Conservation (phyloP, 2,797 vertebrate species). For the Chelon auratus region DNA sequence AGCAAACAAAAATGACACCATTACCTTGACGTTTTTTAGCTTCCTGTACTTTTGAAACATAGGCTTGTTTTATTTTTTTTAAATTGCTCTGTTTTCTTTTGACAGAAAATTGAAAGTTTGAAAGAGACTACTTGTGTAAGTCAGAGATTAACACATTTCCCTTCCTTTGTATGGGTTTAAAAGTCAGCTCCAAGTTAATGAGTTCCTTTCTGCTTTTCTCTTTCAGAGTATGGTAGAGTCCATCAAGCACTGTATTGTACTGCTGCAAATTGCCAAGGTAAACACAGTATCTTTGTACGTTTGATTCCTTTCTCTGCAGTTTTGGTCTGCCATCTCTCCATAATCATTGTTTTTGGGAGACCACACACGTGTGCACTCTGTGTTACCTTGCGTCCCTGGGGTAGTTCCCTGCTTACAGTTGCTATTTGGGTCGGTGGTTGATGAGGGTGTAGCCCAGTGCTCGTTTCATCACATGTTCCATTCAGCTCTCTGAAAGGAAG, state of each 20-base stretch:
- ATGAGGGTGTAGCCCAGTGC: constrained; percentile 61
- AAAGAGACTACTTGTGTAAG: constrained; percentile 99
- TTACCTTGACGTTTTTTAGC: background rate
- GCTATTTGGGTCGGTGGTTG: constrained; percentile 55
- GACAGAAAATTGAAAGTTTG: constrained; percentile 96
- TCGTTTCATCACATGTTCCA: constrained; percentile 77
- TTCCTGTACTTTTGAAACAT: constrained; percentile 7
- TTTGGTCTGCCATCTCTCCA: constrained; percentile 28
- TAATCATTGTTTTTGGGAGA: constrained; percentile 49
- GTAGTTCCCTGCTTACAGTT: constrained; percentile 65
- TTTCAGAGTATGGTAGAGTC: constrained; percentile 99
- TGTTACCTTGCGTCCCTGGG: constrained; percentile 44
- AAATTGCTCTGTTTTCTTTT: constrained; percentile 48
- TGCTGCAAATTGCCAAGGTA: constrained; percentile 99
- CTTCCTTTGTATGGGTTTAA: constrained; percentile 21
- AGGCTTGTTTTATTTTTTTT: constrained; percentile 31
- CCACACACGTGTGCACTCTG: constrained; percentile 28
- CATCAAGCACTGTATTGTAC: constrained; percentile 99
- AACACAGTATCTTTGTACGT: constrained; percentile 54
- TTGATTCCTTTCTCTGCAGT: constrained; percentile 10
- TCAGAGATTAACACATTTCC: constrained; percentile 55
- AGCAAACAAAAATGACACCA: too few species aligned
- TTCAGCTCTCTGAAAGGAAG: constrained; percentile 55
- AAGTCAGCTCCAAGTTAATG: constrained; percentile 18
- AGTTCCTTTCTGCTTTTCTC: constrained; percentile 53